These are phyloP conservation scores for Lepidiolamprologus cunningtoni DNA, from an alignment of 2,113 vertebrate species.

Conservation along the genomic window DNA sequence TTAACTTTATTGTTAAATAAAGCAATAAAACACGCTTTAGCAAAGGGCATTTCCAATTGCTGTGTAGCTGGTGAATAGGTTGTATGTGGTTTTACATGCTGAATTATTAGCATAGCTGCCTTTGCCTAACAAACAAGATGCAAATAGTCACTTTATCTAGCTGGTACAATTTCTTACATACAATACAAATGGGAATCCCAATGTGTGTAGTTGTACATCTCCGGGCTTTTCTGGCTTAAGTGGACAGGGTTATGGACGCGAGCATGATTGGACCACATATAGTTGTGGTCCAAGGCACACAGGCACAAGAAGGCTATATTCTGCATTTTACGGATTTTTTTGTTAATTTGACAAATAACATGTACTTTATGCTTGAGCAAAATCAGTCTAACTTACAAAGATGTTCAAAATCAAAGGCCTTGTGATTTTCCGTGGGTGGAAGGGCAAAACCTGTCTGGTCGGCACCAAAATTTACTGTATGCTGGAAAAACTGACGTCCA, in stretches of 20 bases:
- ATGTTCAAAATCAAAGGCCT: not conserved
- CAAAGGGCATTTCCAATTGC: not conserved
- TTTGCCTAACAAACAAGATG: not conserved
- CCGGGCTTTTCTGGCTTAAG: rapidly evolving
- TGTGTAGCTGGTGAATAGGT: not conserved
- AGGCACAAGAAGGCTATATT: not conserved
- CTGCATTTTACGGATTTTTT: rapidly evolving
- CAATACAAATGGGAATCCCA: not conserved
- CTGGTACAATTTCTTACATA: not conserved
- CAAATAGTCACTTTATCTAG: not conserved
- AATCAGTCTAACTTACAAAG: not conserved
- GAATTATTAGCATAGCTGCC: not conserved
- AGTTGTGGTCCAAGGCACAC: not conserved
- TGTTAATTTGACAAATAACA: not conserved
- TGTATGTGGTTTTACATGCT: not conserved
- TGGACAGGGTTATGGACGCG: rapidly evolving
- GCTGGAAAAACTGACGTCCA: not conserved
- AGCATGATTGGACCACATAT: not conserved
- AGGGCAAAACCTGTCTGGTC: not conserved
- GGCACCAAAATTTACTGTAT: not conserved
- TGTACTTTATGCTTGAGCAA: not conserved
- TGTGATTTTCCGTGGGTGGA: not conserved
- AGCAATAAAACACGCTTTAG: not conserved
- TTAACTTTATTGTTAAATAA: not conserved
- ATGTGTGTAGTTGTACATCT: not conserved